These are phyloP conservation scores for Crotalus helleri DNA, from an alignment of 2,113 vertebrate species.

Conservation along the genomic window DNA sequence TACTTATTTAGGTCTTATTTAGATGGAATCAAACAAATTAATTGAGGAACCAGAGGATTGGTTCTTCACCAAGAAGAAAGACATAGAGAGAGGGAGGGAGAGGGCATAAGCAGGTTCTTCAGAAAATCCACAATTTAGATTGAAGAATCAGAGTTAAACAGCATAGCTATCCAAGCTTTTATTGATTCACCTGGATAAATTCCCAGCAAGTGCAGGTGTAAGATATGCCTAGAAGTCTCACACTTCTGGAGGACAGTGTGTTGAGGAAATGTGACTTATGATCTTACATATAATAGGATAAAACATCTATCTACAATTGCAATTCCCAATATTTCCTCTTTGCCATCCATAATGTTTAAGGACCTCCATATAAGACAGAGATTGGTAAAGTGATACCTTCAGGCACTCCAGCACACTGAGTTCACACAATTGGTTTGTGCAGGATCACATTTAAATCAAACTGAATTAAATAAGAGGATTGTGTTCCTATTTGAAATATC, in stretches of 20 bases:
- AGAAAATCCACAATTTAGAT: background rate
- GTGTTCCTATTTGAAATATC: background rate
- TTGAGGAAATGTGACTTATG: background rate
- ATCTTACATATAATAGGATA: background rate
- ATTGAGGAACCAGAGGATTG: background rate
- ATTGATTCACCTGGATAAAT: background rate
- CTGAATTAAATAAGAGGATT: background rate
- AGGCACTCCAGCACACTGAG: background rate
- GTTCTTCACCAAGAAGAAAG: background rate
- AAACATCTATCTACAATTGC: background rate
- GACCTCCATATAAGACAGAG: background rate
- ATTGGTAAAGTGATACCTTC: background rate
- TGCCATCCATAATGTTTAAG: background rate
- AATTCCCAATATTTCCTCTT: background rate
- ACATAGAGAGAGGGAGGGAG: background rate
- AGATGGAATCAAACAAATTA: background rate
- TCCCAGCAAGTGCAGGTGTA: background rate
- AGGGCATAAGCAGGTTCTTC: background rate
- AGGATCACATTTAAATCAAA: background rate
- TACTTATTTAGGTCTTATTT: background rate
- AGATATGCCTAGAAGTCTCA: background rate
- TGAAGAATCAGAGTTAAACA: background rate
- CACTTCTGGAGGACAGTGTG: background rate
- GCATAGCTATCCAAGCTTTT: background rate
- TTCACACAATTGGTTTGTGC: background rate